Evolutionary conservation across 2,888 invertebrate genomes (phyloP), one percentile per base, ranked within the genome.

Genomic region (Temnothorax rugatulus): DNA sequence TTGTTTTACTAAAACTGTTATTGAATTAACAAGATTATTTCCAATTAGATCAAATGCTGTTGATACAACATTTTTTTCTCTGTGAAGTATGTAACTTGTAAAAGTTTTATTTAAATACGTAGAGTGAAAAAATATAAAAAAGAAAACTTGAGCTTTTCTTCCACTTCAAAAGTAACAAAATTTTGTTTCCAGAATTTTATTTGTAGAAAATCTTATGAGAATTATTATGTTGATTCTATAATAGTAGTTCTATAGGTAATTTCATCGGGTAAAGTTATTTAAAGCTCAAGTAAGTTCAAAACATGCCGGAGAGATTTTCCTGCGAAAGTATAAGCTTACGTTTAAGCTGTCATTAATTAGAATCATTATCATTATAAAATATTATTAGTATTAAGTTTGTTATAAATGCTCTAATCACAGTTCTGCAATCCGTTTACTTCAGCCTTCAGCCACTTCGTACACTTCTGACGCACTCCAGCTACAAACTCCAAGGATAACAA

Each of bases 401-500:
- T 44, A 71, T 47, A 59, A 81, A 73, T 59, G 74, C 73, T 47
- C 74, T 81, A 81, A 81, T 81, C 59, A 74, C 38, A 81, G 47
- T 74, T 81, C 59, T 38, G 59, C 79, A 59, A 81, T 81, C 74
- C 47, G 77, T 77, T 66, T 54, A 54, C 29, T 34, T 74, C 74
- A 68, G 44, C 77, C 47, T 59, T 74, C 74, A 74, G 52, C 57
- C 11, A 29, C 44, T 81, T 34, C 25, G 47, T 59, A 59, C 59
- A 81, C 59, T 81, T 81, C 74, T 73, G 59, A 74, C 74, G 59
- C 38, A 81, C 79, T 81, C 25, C 74, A 81, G 79, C 74, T 81
- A 73, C 59, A 81, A 81, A 81, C 79, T 81, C 38, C 25, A 81
- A 73, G 79, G 79, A 81, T 81, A 81, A 81, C 79, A 81, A 81